phyloP scores from a whole-genome alignment of 2,888 invertebrate genomes.

The Tyria jacobaeae region DNA sequence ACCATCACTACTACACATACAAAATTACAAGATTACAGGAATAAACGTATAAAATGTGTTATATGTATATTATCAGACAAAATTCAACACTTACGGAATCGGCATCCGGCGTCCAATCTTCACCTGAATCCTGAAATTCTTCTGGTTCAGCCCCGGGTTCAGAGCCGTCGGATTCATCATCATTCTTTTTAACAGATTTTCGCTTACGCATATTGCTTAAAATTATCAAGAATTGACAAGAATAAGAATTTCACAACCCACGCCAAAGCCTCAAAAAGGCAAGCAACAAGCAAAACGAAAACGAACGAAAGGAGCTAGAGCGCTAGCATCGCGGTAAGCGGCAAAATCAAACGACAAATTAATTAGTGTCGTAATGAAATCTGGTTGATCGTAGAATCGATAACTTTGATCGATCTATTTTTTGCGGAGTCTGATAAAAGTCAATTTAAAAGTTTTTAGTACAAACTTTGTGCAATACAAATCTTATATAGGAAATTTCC shows the following conservation, averaged over 20 bases:
- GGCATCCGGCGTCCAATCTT: slow-evolving; percentile 86
- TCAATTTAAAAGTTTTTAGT: no score
- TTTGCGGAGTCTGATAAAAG: neutral
- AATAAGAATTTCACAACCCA: slow-evolving; percentile 53
- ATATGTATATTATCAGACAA: neutral
- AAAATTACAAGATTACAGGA: neutral
- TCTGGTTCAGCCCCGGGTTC: slow-evolving; percentile 81
- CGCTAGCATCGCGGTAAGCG: slow-evolving; percentile 22
- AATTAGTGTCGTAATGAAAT: neutral
- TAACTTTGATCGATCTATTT: neutral
- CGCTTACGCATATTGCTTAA: slow-evolving; percentile 76
- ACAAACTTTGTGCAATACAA: no score
- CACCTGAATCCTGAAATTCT: slow-evolving; percentile 85
- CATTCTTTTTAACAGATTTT: slow-evolving; percentile 79
- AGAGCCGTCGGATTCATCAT: slow-evolving; percentile 81
- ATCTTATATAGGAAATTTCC: no score
- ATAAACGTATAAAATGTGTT: slow-evolving; percentile 8
- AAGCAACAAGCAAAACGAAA: slow-evolving; percentile 41
- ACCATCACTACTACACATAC: neutral
- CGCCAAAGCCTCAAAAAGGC: slow-evolving; percentile 53
- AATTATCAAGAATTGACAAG: slow-evolving; percentile 27
- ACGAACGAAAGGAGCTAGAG: slow-evolving; percentile 15
- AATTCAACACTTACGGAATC: slow-evolving; percentile 71
- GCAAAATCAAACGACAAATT: neutral
- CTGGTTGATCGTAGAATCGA: neutral